Evolutionary conservation across 1,140 invertebrate species (phyloP), one percentile per base, ranked within the genome.

Genomic region (Stegodyphus dumicola): DNA sequence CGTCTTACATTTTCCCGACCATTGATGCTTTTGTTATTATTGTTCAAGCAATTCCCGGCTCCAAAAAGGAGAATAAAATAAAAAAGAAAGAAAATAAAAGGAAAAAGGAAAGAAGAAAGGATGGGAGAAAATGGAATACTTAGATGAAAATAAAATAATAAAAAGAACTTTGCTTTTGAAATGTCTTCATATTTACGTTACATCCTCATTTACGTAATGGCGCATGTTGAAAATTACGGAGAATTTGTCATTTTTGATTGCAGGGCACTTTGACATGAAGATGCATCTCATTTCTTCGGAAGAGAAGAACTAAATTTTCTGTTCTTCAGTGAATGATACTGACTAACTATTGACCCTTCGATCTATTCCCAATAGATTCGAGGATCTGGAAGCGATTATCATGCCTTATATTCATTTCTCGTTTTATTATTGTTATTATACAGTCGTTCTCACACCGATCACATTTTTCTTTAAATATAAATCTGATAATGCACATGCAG

Each of bases 171-270:
- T 33, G 33, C 33, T 33, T 33, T 33, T 33, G 33, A 33, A 33
- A 33, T 33, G 33, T 33, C 33, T 33, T 33, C 33, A 56, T 85
- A 85, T 77, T 85, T 85, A 76, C 65, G 73, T 85, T 85, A 85
- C 74, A 85, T 85, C 66, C 81, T 85, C 81, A 85, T 85, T 77
- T 77, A 76, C 81, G 81, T 85, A 85, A 85, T 85, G 81, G 73
- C 17, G 81, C 81, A 85, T 85, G 81, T 69, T 69, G 81, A 77
- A 85, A 85, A 85, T 85, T 85, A 85, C 81, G 18, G 65, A 66
- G 52, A 85, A 85, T 85, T 85, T 85, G 81, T 85, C 74, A 85
- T 85, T 85, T 77, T 77, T 85, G 73, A 85, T 85, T 85, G 81
- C 74, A 77, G 81, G 60, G 81, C 73, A 85, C 49, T 56, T 18